These are phyloP conservation scores for Calephelis nemesis DNA, from an alignment of 1,140 invertebrate species.

Conservation along the genomic window DNA sequence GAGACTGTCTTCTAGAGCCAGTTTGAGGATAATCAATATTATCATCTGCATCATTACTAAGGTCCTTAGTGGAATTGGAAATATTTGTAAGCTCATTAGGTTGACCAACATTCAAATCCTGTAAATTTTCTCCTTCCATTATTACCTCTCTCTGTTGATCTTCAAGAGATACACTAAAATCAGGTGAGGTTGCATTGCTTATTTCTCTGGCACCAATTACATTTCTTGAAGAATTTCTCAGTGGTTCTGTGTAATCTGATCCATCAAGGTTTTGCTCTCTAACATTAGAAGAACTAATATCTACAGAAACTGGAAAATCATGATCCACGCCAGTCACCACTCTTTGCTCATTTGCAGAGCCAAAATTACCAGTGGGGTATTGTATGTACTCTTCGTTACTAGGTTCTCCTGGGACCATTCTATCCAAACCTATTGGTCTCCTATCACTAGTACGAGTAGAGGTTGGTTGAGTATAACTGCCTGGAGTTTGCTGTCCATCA, in stretches of 20 bases:
- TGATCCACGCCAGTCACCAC: slow-evolving; percentile 77
- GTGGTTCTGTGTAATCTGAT: slow-evolving; percentile 69
- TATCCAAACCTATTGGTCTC: slow-evolving; percentile 66
- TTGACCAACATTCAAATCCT: slow-evolving; percentile 72
- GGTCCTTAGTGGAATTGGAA: slow-evolving; percentile 43
- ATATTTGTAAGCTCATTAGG: slow-evolving; percentile 53
- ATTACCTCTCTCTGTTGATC: slow-evolving; percentile 78
- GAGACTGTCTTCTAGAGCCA: slow-evolving; percentile 56
- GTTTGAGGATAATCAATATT: slow-evolving; percentile 45
- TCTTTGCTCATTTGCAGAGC: slow-evolving; percentile 57
- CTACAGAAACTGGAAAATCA: slow-evolving; percentile 49
- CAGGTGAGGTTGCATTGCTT: slow-evolving; percentile 44
- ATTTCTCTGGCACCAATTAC: slow-evolving; percentile 54
- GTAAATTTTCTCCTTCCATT: slow-evolving; percentile 81
- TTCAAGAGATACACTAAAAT: slow-evolving; percentile 48
- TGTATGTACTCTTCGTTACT: slow-evolving; percentile 65
- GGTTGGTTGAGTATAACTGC: slow-evolving; percentile 54
- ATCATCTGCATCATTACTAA: slow-evolving; percentile 51
- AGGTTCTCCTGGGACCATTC: slow-evolving; percentile 74
- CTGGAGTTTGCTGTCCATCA: slow-evolving; percentile 66
- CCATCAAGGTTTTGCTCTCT: slow-evolving; percentile 75
- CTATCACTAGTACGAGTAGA: slow-evolving; percentile 49
- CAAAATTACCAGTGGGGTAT: slow-evolving; percentile 52
- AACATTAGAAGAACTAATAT: slow-evolving; percentile 49
- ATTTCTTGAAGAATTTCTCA: slow-evolving; percentile 58